Evolutionary conservation across 2,797 vertebrate species (phyloP).

Genomic region (Lacerta agilis): DNA sequence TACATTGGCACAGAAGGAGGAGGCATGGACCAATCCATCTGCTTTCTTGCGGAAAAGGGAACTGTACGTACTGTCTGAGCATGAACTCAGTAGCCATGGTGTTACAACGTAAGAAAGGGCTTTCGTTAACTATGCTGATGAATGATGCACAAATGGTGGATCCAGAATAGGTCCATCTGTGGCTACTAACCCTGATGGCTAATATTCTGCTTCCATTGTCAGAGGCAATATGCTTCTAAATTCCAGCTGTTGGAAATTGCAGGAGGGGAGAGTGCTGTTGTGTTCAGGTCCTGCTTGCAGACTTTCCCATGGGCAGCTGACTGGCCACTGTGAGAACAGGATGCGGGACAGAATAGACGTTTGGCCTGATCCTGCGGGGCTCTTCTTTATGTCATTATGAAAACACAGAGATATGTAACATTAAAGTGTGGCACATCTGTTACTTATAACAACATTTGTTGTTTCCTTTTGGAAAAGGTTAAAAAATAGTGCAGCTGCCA

Average conservation of each 20-base stretch:
- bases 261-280: too few relatives aligned
- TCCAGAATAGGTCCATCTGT: too few relatives aligned
- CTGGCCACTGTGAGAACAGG: too few relatives aligned
- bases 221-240: too few relatives aligned
- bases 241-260: too few relatives aligned
- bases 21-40: conserved; percentile 99
- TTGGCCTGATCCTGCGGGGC: too few relatives aligned
- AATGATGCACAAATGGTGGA: background rate
- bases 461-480: background rate
- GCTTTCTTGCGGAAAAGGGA: conserved; percentile 94
- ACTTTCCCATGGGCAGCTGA: too few relatives aligned
- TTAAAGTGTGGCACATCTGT: background rate
- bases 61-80: conserved; percentile 81
- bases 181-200: too few relatives aligned
- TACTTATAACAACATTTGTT: background rate
- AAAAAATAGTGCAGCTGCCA: background rate
- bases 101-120: background rate
- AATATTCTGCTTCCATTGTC: too few relatives aligned
- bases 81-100: conserved; percentile 7
- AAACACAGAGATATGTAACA: background rate
- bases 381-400: too few relatives aligned
- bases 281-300: too few relatives aligned
- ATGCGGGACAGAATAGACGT: too few relatives aligned
- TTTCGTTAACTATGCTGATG: background rate
- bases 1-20: conserved; percentile 97